Percentiles rank a stretch among this genome's conserved stretches.
These are phyloP conservation scores for Cheilosia scutellata DNA, from an alignment of 2,888 invertebrate genomes.

Conservation along the genomic window DNA sequence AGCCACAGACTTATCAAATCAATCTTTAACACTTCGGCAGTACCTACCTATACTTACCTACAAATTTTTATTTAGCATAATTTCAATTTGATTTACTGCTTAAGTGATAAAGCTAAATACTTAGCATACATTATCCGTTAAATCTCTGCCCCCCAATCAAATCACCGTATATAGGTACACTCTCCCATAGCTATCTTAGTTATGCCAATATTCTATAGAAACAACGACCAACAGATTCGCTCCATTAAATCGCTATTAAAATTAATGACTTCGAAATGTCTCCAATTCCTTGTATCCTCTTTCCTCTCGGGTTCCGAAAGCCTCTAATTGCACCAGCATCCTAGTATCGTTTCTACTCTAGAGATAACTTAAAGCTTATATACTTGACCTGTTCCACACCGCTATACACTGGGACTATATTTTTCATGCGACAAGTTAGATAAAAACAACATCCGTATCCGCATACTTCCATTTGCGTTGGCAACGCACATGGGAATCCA, in stretches of 20 bases:
- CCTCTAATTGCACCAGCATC: conserved; percentile 44
- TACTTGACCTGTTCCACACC: conserved; percentile 54
- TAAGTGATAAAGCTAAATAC: conserved; percentile 11
- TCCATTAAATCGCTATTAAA: conserved; percentile 71
- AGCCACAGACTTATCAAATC: too few relatives aligned
- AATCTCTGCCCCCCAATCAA: not conserved
- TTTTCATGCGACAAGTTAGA: conserved; percentile 15
- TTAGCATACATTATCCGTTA: conserved; percentile 16
- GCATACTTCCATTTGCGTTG: conserved; percentile 29
- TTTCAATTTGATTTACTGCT: conserved; percentile 3
- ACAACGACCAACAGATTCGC: conserved; percentile 18
- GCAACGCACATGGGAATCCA: conserved; percentile 58
- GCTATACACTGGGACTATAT: not conserved
- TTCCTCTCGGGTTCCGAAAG: conserved; percentile 7
- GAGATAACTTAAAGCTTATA: conserved; percentile 1
- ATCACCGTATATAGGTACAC: not conserved
- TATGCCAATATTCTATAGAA: conserved; percentile 40
- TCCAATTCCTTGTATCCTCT: conserved; percentile 24
- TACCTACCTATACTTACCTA: too few relatives aligned
- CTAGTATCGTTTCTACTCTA: conserved; percentile 10
- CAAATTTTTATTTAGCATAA: too few relatives aligned
- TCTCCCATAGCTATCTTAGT: not conserved
- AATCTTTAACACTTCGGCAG: too few relatives aligned
- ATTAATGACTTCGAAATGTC: conserved; percentile 63
- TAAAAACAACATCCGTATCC: conserved; percentile 43